phyloP scores from a whole-genome alignment of 2,113 vertebrate genomes.

The Apodemus speciosus region DNA sequence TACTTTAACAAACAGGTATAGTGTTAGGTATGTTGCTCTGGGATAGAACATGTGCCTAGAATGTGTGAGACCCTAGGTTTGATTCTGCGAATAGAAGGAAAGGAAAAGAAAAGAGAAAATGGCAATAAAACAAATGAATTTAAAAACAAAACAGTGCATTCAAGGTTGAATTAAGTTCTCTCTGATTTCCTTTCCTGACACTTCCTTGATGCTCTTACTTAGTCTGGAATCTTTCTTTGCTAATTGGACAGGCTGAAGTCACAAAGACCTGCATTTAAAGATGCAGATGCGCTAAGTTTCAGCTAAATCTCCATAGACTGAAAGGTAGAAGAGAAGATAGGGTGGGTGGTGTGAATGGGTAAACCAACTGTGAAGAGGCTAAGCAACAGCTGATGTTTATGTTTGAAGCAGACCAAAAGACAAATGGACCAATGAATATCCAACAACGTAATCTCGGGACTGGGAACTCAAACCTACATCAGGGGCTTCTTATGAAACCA shows the following conservation, averaged over 20 bases:
- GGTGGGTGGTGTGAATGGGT: neutral
- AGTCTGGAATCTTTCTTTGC: neutral
- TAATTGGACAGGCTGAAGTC: neutral
- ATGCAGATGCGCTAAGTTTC: neutral
- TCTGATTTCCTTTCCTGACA: neutral
- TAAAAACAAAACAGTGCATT: neutral
- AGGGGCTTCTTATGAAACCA: neutral
- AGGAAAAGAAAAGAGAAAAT: neutral
- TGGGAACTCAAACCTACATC: neutral
- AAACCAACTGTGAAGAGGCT: neutral
- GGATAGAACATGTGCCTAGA: neutral
- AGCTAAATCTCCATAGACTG: neutral
- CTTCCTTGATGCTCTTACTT: neutral
- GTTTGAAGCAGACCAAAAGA: neutral
- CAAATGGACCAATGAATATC: neutral
- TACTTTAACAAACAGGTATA: neutral
- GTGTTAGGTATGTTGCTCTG: neutral
- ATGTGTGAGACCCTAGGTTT: neutral
- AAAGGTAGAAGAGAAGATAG: neutral
- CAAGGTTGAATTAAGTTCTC: neutral
- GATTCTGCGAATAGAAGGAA: neutral
- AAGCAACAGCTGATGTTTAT: neutral
- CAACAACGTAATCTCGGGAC: neutral
- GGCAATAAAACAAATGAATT: neutral
- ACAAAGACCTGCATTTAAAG: neutral